Evolutionary conservation across 1,140 invertebrate species (phyloP).

Genomic region (Drosophila melanogaster): DNA sequence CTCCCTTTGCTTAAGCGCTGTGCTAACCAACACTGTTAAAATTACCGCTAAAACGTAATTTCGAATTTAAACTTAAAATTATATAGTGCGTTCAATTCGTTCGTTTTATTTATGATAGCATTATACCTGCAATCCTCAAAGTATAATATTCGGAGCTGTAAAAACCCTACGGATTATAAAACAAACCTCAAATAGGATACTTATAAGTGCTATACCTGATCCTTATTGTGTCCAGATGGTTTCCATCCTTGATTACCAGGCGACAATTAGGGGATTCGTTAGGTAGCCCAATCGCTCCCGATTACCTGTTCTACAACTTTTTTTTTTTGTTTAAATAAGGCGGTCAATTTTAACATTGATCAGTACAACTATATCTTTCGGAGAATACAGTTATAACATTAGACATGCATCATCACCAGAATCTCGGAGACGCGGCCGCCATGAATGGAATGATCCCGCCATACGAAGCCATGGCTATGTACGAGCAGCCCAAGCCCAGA

Average conservation of each 20-base stretch:
- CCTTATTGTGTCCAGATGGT: slow-evolving; percentile 1
- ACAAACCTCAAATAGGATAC: not conserved
- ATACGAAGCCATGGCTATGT: slow-evolving; percentile 85
- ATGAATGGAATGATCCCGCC: slow-evolving; percentile 55
- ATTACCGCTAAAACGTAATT: not conserved
- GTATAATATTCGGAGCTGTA: too few species aligned
- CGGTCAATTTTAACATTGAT: not conserved
- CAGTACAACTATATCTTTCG: slow-evolving; percentile 22
- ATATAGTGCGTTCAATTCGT: too few species aligned
- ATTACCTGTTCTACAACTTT: slow-evolving; percentile 2
- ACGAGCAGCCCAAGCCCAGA: slow-evolving; percentile 94
- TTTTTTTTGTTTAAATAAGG: slow-evolving; percentile 41
- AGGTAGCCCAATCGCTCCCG: slow-evolving; percentile 1
- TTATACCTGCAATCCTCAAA: too few species aligned
- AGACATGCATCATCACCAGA: slow-evolving; percentile 71
- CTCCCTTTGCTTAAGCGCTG: not conserved
- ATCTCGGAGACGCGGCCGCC: slow-evolving; percentile 44
- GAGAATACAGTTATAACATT: too few species aligned
- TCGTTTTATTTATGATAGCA: too few species aligned
- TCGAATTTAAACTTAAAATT: slow-evolving; percentile 1
- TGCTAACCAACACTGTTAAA: slow-evolving; percentile 4
- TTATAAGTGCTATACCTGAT: not conserved
- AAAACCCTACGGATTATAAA: not conserved
- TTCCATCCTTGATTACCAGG: not conserved
- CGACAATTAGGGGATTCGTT: not conserved